Percentiles rank a stretch among this genome's conserved stretches.
Conservation (phyloP, 2,888 invertebrate species). For the Taphrorychus bicolor region DNA sequence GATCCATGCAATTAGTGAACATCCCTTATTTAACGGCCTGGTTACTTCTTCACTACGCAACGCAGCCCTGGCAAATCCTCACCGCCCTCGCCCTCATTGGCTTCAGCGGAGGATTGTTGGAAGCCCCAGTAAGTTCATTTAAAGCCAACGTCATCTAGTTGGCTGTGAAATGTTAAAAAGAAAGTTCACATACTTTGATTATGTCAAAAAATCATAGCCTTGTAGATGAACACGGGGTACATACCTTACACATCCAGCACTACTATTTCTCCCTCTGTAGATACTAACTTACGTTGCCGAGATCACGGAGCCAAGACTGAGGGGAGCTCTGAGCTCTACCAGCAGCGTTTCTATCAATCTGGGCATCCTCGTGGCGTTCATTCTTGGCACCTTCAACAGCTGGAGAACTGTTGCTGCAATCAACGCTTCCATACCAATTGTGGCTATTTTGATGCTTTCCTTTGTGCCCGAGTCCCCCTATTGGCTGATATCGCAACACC, state of each 20-base stretch:
- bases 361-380: slow-evolving; percentile 77
- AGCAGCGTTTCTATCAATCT: slow-evolving; percentile 77
- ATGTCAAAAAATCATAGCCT: too few relatives aligned
- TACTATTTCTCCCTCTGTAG: slow-evolving; percentile 58
- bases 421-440: slow-evolving; percentile 68
- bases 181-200: too few relatives aligned
- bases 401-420: slow-evolving; percentile 76
- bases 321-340: slow-evolving; percentile 76
- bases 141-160: too few relatives aligned
- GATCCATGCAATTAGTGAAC: slow-evolving; percentile 78
- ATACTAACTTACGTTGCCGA: slow-evolving; percentile 84
- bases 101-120: slow-evolving; percentile 77
- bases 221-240: too few relatives aligned
- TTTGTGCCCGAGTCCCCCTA: slow-evolving; percentile 83
- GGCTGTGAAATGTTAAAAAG: too few relatives aligned
- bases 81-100: slow-evolving; percentile 75
- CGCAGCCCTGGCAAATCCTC: slow-evolving; percentile 69
- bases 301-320: slow-evolving; percentile 78
- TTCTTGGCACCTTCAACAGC: slow-evolving; percentile 71
- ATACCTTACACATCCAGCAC: too few relatives aligned
- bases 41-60: slow-evolving; percentile 74
- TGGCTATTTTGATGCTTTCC: slow-evolving; percentile 69
- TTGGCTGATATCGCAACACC: slow-evolving; percentile 75
- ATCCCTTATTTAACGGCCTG: slow-evolving; percentile 78
- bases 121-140: slow-evolving; percentile 75